phyloP scores from a whole-genome alignment of 2,113 vertebrate species.

The Heterocephalus glaber region DNA sequence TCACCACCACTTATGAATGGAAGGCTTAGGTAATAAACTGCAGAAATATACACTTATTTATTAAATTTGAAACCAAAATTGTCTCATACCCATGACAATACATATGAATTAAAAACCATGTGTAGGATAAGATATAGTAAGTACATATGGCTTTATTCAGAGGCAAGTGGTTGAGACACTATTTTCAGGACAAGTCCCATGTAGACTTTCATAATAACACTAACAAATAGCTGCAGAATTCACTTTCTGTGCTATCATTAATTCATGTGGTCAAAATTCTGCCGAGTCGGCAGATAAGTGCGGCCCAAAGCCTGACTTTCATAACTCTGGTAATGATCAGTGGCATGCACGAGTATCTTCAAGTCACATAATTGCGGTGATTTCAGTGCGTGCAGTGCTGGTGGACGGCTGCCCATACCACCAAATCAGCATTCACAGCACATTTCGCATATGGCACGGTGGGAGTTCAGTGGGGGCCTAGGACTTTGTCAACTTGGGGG shows the following conservation, averaged over 20 bases:
- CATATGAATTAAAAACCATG: neutral
- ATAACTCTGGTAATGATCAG: conserved; percentile 80
- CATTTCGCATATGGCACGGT: conserved; percentile 77
- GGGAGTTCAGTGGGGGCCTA: conserved; percentile 79
- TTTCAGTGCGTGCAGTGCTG: conserved; percentile 67
- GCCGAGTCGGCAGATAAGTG: neutral
- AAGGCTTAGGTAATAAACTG: neutral
- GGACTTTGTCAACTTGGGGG: conserved; percentile 71
- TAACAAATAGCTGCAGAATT: conserved; percentile 59
- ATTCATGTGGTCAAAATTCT: conserved; percentile 68
- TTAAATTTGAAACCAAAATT: neutral
- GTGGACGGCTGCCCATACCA: conserved; percentile 77
- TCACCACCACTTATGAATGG: neutral
- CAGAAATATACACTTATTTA: conserved; percentile 30
- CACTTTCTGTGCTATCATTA: conserved; percentile 63
- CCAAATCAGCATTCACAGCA: conserved; percentile 79
- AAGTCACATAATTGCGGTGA: conserved; percentile 81
- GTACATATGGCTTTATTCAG: neutral
- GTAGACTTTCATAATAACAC: conserved; percentile 31
- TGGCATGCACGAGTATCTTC: conserved; percentile 78
- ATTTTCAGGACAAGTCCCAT: neutral
- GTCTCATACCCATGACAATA: neutral
- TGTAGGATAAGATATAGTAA: neutral
- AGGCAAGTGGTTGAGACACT: neutral
- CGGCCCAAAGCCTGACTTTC: conserved; percentile 40